Evolutionary conservation across 1,140 invertebrate species (phyloP).

Genomic region (Bacillus rossius): DNA sequence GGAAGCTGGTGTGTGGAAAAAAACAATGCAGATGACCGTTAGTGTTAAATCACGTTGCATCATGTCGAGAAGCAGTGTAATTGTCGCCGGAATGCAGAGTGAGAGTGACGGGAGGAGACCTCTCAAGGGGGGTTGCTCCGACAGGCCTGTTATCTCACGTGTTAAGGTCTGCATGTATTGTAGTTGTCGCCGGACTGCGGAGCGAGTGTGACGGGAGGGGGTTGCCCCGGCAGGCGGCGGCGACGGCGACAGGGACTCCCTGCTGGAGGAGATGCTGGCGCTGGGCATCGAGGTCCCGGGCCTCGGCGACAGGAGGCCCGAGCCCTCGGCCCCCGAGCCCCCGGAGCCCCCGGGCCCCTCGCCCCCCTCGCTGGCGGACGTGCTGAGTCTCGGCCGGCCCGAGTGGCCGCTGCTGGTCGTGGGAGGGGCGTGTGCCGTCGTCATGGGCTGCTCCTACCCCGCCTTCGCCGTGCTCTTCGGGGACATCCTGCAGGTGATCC

Average conservation of each 20-base stretch:
- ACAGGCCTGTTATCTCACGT: too few relatives aligned
- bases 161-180: too few relatives aligned
- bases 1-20: too few relatives aligned
- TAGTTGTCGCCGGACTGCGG: too few relatives aligned
- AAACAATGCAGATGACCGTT: too few relatives aligned
- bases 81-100: too few relatives aligned
- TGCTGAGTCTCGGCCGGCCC: constrained; percentile 39
- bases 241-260: neutral
- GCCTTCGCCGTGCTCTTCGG: constrained; percentile 49
- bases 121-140: too few relatives aligned
- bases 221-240: too few relatives aligned
- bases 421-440: constrained; percentile 41
- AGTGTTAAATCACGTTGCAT: too few relatives aligned
- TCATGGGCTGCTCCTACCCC: constrained; percentile 45
- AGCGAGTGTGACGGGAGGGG: too few relatives aligned
- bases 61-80: too few relatives aligned
- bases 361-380: neutral
- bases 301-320: neutral
- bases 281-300: neutral
- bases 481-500: constrained; percentile 51
- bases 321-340: neutral
- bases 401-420: constrained; percentile 47
- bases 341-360: neutral
- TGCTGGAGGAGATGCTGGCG: neutral
- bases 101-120: too few relatives aligned